phyloP scores from a whole-genome alignment of 2,888 invertebrate genomes.

The Opisthograptis luteolata region DNA sequence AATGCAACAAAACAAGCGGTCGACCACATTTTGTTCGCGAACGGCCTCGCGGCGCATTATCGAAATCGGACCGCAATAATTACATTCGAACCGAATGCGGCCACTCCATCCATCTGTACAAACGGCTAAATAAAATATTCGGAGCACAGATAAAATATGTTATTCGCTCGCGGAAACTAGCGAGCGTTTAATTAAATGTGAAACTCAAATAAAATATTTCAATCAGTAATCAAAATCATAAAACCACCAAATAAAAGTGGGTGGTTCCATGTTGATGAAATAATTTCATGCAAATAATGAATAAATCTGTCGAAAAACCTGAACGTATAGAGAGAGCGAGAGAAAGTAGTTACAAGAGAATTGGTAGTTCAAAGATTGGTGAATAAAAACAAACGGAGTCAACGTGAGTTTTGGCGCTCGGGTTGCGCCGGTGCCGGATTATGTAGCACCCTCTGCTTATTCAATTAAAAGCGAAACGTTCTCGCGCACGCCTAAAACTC shows the following conservation, averaged over 20 bases:
- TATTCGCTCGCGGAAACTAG: conserved; percentile 55
- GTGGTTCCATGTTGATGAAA: conserved; percentile 19
- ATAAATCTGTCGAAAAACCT: conserved; percentile 26
- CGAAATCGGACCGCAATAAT: conserved; percentile 81
- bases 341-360: conserved; percentile 50
- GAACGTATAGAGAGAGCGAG: conserved; percentile 27
- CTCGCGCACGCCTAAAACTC: conserved; percentile 50
- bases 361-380: conserved; percentile 48
- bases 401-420: conserved; percentile 60
- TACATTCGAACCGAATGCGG: conserved; percentile 77
- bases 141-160: conserved; percentile 61
- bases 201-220: conserved; percentile 51
- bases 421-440: conserved; percentile 59
- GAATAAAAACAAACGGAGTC: conserved; percentile 62
- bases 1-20: conserved; percentile 74
- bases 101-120: conserved; percentile 72
- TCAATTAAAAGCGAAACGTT: conserved; percentile 71
- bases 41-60: conserved; percentile 77
- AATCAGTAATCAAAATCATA: conserved; percentile 41
- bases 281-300: conserved; percentile 18
- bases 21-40: conserved; percentile 73
- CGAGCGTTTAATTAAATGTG: conserved; percentile 57
- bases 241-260: conserved; percentile 20
- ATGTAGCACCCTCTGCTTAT: conserved; percentile 70
- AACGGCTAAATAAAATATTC: conserved; percentile 69